phyloP scores from a whole-genome alignment of 2,888 invertebrate genomes.

The Norana najaformis region DNA sequence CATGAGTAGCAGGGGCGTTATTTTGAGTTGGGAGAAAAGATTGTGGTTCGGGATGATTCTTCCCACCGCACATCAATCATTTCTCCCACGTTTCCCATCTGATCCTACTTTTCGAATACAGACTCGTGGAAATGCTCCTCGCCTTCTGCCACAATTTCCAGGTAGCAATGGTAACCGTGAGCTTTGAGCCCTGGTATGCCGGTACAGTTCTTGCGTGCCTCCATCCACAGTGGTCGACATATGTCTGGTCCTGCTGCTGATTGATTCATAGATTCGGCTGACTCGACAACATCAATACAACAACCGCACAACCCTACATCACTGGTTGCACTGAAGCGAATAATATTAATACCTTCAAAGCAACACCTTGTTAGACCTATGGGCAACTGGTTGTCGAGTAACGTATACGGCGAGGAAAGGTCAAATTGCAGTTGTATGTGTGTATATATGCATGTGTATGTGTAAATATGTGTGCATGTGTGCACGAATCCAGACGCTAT shows the following conservation, averaged over 20 bases:
- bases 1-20: background rate
- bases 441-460: background rate
- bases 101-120: background rate
- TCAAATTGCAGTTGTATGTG: background rate
- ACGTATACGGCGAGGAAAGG: background rate
- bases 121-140: background rate
- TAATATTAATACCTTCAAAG: background rate
- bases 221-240: background rate
- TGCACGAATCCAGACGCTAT: too few species aligned
- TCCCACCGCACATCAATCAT: background rate
- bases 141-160: background rate
- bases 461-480: too few species aligned
- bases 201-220: too few species aligned
- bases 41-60: background rate
- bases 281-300: background rate
- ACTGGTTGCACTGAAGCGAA: background rate
- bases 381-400: background rate
- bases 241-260: background rate
- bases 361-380: background rate
- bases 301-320: background rate
- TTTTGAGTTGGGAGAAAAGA: background rate
- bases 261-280: background rate
- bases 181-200: too few species aligned
- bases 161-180: background rate
- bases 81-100: background rate